Conservation (phyloP, 30 jellyfish, hydroid and myxozoan species). For the Pseudorhiza aurosa region DNA sequence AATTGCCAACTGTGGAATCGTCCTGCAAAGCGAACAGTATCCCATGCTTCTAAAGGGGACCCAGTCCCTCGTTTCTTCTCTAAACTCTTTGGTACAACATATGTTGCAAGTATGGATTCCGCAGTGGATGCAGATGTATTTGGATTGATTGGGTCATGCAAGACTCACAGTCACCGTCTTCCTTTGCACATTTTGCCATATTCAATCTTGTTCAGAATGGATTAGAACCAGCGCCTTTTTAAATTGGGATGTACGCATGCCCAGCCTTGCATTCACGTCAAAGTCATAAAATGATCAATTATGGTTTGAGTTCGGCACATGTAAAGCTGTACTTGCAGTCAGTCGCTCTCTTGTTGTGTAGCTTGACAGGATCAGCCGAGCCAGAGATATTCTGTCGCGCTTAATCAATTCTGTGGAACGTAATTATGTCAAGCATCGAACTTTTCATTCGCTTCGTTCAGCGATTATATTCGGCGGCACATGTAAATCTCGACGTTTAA, state of each 20-base stretch:
- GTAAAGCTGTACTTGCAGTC: background rate
- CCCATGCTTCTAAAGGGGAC: conserved; percentile 36
- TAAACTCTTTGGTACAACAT: conserved; percentile 25
- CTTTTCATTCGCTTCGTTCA: conserved; percentile 14
- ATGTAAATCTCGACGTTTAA: conserved; percentile 20
- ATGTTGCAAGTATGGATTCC: conserved; percentile 20
- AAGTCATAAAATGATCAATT: no score
- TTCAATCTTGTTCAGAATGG: background rate
- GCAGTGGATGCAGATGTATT: conserved; percentile 8
- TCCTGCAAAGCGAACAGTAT: conserved; percentile 29
- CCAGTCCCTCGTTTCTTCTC: conserved; percentile 41
- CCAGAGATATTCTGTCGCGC: conserved; percentile 25
- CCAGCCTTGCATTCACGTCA: no score
- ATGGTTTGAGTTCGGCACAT: background rate
- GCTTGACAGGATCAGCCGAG: conserved; percentile 1
- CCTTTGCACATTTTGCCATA: conserved; percentile 14
- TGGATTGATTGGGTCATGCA: conserved; percentile 18
- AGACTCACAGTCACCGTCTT: conserved; percentile 30
- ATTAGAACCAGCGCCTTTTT: background rate
- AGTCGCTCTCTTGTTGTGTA: background rate
- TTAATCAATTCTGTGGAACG: conserved; percentile 35
- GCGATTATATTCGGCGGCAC: conserved; percentile 45
- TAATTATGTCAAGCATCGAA: conserved; percentile 11
- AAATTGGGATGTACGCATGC: background rate
- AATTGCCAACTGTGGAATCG: no score